Base-by-base conservation (phyloP, 1,140 invertebrate genomes). In the Cyclargus thomasi region DNA sequence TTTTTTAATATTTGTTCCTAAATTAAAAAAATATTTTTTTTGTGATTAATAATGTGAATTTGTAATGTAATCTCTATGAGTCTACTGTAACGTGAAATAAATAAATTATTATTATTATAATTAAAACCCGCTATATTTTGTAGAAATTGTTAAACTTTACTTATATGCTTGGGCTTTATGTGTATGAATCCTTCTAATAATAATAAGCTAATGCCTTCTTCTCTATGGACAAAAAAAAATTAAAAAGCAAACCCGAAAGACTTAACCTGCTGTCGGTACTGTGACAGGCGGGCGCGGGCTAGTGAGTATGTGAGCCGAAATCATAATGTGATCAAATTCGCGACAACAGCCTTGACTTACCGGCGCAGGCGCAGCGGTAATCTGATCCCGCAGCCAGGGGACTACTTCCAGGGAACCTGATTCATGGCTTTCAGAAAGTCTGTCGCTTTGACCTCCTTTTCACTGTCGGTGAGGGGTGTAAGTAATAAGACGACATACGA, bases 291-390 rank as follows among this genome's bases (percentile, higher is more conserved):
- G 14, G 66, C 66, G 67, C 67, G 68, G 67, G 39, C 39, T 47
- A 47, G 39, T n/a, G n/a, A n/a, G n/a, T 47, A 75, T 78, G 77
- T 81, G 79, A 76, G 63, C 71, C 64, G 79, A 76, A 81, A 79
- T 53, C 62, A 16, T 68, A 79, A 74, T 71, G 63, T 53, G 64
- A 22, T 71, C 57, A 71, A 80, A 76, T 76, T 75, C 65, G 67
- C 68, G 20, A 64, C 62, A 74, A 68, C 73, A 71, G 69, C 76
- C 72, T 74, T 75, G 72, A 74, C 70, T 72, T 73, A 65, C 29
- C 29, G 29, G 29, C 29, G 29, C 29, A 6, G 29, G 29, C 29
- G 23, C 64, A 17, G 64, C 53, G 64, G 29, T 65, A 65, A 65
- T 65, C 64, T 65, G 35, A n/a, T 65, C 22, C 53, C 47, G 29